Evolutionary conservation across 2,888 invertebrate species (phyloP).

Genomic region (Busseola fusca): DNA sequence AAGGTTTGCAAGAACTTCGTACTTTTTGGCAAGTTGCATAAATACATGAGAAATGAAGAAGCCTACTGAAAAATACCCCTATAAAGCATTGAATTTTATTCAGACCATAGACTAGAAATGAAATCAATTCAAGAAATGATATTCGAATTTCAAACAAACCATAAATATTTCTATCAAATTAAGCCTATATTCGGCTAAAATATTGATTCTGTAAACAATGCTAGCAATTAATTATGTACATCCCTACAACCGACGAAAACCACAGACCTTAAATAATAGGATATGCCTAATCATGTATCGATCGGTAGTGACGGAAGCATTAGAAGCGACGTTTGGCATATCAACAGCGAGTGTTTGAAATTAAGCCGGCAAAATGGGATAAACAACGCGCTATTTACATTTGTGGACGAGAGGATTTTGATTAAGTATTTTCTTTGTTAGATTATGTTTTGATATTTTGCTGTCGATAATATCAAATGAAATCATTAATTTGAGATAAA

Average conservation of each 20-base stretch:
- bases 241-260: slow-evolving; percentile 26
- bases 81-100: background rate
- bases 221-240: slow-evolving; percentile 43
- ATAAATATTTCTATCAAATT: slow-evolving; percentile 19
- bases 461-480: background rate
- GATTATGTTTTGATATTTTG: background rate
- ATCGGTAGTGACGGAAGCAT: slow-evolving; percentile 44
- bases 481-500: too few relatives aligned
- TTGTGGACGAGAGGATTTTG: slow-evolving; percentile 6
- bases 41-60: background rate
- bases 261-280: slow-evolving; percentile 45
- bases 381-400: slow-evolving; percentile 17
- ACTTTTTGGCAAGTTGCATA: too few relatives aligned
- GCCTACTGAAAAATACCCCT: background rate
- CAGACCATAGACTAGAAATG: too few relatives aligned
- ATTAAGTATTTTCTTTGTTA: slow-evolving; percentile 8
- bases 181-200: slow-evolving; percentile 13
- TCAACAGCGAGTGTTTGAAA: slow-evolving; percentile 33
- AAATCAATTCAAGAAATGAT: background rate
- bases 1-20: too few relatives aligned
- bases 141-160: background rate
- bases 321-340: slow-evolving; percentile 23
- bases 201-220: slow-evolving; percentile 14
- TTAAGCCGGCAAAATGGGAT: slow-evolving; percentile 13
- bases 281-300: slow-evolving; percentile 53